Conservation (phyloP, 2,797 vertebrate genomes). For the Scarus forsteni region DNA sequence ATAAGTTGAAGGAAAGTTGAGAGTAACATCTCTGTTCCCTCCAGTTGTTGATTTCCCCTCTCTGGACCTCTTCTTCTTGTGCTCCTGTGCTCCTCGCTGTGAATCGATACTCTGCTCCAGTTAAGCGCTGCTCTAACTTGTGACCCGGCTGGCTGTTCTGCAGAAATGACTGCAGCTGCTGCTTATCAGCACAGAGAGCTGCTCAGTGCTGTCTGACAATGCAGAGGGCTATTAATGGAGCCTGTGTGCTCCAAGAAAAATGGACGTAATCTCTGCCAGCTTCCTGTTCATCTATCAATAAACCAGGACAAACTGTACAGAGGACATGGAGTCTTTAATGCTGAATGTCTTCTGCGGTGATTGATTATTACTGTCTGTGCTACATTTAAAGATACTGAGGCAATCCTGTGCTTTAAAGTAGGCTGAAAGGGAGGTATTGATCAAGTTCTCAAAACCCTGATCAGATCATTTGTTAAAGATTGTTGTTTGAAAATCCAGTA, state of each 20-base stretch:
- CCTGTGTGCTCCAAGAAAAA: conserved; percentile 15
- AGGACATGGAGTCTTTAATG: conserved; percentile 17
- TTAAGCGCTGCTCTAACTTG: conserved; percentile 35
- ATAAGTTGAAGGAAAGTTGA: neutral
- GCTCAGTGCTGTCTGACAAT: conserved; percentile 19
- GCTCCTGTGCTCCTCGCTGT: conserved; percentile 8
- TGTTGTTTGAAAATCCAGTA: too few relatives aligned
- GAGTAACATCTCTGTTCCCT: conserved; percentile 15
- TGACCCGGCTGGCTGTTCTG: conserved; percentile 17
- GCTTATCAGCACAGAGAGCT: conserved; percentile 18
- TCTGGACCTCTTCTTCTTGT: conserved; percentile 15
- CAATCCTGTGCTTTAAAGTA: neutral
- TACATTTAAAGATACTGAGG: neutral
- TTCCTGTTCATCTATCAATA: conserved; percentile 33
- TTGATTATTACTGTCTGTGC: conserved; percentile 11
- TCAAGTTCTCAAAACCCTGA: neutral
- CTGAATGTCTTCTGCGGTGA: neutral
- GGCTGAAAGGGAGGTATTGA: neutral
- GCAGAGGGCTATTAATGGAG: conserved; percentile 23
- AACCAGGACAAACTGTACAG: conserved; percentile 2
- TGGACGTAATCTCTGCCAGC: conserved; percentile 9
- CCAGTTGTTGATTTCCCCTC: conserved; percentile 11
- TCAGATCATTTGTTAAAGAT: too few relatives aligned
- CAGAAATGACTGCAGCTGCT: conserved; percentile 47
- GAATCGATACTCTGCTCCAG: conserved; percentile 34